Conservation (phyloP, 1,140 invertebrate genomes). For the Sinonovacula constricta region DNA sequence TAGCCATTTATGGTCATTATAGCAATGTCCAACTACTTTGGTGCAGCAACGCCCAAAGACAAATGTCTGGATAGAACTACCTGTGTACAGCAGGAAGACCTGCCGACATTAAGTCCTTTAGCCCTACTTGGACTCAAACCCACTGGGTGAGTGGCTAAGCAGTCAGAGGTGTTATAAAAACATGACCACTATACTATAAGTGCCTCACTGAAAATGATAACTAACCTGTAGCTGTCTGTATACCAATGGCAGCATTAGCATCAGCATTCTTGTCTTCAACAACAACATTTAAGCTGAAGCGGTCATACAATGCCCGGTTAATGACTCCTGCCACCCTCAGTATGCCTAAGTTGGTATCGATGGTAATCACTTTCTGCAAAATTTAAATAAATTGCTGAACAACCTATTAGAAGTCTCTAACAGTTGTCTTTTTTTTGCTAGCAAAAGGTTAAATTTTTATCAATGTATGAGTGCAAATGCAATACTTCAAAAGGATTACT, state of each 20-base stretch:
- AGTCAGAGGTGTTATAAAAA: no score
- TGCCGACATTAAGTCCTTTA: no score
- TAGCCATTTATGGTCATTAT: no score
- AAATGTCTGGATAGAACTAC: no score
- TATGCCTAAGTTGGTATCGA: slow-evolving; percentile 46
- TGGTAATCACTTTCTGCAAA: slow-evolving; percentile 59
- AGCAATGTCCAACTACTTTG: no score
- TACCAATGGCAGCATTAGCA: slow-evolving; percentile 12
- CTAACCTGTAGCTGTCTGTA: slow-evolving; percentile 55
- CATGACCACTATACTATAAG: no score
- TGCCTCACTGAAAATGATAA: no score
- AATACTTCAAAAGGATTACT: no score
- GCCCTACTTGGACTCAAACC: no score
- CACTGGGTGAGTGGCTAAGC: no score
- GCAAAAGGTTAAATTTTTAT: not conserved
- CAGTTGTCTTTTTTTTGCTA: not conserved
- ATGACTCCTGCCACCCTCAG: slow-evolving; percentile 55
- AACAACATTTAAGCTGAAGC: slow-evolving; percentile 56
- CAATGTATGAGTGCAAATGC: not conserved
- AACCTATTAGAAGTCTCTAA: not conserved
- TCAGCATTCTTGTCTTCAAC: slow-evolving; percentile 57
- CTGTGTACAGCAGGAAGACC: no score
- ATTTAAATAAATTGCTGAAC: slow-evolving; percentile 14
- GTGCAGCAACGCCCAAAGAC: no score
- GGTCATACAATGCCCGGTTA: slow-evolving; percentile 46